Conservation (phyloP, 2,888 invertebrate genomes). For the Drosophila kambysellisi region DNA sequence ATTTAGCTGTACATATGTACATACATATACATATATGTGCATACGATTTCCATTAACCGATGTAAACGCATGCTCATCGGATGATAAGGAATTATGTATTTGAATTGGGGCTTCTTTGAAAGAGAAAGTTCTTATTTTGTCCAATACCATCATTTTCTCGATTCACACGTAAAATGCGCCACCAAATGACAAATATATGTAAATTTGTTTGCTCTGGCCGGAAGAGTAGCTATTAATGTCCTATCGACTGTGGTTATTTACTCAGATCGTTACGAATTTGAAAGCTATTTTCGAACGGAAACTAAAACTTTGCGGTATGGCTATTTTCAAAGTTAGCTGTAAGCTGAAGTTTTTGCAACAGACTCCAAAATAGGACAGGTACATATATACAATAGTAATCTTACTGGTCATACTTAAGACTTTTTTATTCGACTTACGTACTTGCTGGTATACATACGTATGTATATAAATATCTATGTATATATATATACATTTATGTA, state of each 20-base stretch:
- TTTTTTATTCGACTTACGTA: conserved; percentile 2
- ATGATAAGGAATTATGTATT: conserved; percentile 7
- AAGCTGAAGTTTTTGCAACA: conserved; percentile 7
- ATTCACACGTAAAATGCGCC: neutral
- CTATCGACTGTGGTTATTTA: neutral
- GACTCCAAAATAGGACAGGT: conserved; percentile 1
- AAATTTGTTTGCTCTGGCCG: conserved; percentile 6
- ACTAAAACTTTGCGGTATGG: neutral
- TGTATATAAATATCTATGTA: neutral
- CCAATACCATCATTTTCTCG: neutral
- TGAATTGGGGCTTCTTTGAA: conserved; percentile 2
- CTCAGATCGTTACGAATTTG: neutral
- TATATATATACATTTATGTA: neutral
- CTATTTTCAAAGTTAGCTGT: conserved; percentile 4
- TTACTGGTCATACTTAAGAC: conserved; percentile 7
- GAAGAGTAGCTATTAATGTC: neutral
- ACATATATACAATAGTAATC: neutral
- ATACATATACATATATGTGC: too few species aligned
- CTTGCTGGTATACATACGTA: neutral
- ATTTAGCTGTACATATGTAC: neutral
- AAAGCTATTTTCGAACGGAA: conserved; percentile 2
- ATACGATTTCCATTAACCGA: neutral
- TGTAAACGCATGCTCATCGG: neutral
- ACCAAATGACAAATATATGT: neutral
- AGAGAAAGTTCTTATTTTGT: conserved; percentile 15